Evolutionary conservation across 2,113 vertebrate genomes (phyloP).

Genomic region (Agapornis roseicollis): DNA sequence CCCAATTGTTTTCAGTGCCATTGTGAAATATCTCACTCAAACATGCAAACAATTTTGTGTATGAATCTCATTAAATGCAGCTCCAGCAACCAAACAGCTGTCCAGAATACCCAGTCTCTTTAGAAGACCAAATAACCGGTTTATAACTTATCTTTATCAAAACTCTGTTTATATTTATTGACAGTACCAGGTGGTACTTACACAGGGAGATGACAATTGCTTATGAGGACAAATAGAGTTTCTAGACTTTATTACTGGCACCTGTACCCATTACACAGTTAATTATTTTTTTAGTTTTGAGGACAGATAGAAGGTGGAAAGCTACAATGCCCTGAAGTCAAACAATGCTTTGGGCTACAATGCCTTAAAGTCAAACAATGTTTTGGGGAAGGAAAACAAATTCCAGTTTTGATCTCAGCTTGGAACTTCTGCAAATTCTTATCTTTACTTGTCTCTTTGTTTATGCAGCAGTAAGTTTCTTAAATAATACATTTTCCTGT

Average conservation of each 20-base stretch:
- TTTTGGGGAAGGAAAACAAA: slow-evolving; percentile 23
- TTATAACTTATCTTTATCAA: slow-evolving; percentile 60
- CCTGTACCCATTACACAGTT: slow-evolving; percentile 38
- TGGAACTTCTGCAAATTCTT: background rate
- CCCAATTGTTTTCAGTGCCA: slow-evolving; percentile 67
- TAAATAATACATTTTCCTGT: background rate
- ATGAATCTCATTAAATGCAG: slow-evolving; percentile 53
- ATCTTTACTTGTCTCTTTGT: background rate
- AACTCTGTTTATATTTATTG: slow-evolving; percentile 31
- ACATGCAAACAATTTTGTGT: slow-evolving; percentile 51
- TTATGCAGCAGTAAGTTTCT: background rate
- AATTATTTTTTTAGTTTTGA: background rate
- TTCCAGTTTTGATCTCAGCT: background rate
- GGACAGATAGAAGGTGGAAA: background rate
- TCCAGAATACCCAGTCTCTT: slow-evolving; percentile 1
- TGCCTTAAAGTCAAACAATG: background rate
- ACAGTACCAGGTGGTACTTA: slow-evolving; percentile 30
- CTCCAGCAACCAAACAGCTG: slow-evolving; percentile 56
- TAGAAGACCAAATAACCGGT: slow-evolving; percentile 46
- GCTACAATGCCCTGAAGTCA: slow-evolving; percentile 7
- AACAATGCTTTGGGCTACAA: background rate
- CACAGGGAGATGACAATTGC: slow-evolving; percentile 36
- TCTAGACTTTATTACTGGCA: slow-evolving; percentile 34
- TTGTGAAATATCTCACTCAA: slow-evolving; percentile 53
- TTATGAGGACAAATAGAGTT: slow-evolving; percentile 31